A percentile compares a stretch with the other conserved stretches of the same genome.
These are phyloP conservation scores for Torymus texanus DNA, from an alignment of 2,888 invertebrate genomes.

Conservation along the genomic window DNA sequence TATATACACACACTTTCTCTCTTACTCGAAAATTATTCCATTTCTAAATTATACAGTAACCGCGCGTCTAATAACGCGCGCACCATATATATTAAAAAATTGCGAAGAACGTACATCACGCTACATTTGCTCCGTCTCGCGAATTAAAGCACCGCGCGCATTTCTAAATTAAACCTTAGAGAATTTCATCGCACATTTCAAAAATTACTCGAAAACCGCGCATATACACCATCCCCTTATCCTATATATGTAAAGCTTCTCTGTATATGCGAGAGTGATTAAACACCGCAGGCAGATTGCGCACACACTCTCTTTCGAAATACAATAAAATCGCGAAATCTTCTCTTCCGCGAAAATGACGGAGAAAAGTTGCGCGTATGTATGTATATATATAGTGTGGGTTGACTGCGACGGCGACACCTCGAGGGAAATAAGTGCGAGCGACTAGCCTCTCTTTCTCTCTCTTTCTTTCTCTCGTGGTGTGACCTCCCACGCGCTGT, in stretches of 20 bases:
- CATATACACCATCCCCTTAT: not conserved
- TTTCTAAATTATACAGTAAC: not conserved
- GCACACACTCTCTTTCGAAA: too few relatives aligned
- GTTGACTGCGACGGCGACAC: too few relatives aligned
- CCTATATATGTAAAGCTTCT: too few relatives aligned
- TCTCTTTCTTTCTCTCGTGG: too few relatives aligned
- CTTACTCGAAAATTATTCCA: too few relatives aligned
- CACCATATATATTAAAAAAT: not conserved
- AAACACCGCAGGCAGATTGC: constrained; percentile 32
- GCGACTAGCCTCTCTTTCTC: too few relatives aligned
- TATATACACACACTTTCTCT: too few relatives aligned
- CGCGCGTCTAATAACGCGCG: not conserved
- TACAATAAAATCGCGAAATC: constrained; percentile 24
- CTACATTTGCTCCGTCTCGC: not conserved
- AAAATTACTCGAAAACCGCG: constrained; percentile 46
- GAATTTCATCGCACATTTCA: constrained; percentile 49
- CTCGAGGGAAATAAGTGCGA: too few relatives aligned
- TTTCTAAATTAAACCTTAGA: constrained; percentile 56
- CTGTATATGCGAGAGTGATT: constrained; percentile 33
- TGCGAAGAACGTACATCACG: too few relatives aligned
- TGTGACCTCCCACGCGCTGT: too few relatives aligned
- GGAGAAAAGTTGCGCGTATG: too few relatives aligned
- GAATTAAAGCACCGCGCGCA: constrained; percentile 18
- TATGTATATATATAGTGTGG: too few relatives aligned
- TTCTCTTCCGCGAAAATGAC: constrained; percentile 8